Evolutionary conservation across 2,113 vertebrate species (phyloP).

Genomic region (Chionomys nivalis): DNA sequence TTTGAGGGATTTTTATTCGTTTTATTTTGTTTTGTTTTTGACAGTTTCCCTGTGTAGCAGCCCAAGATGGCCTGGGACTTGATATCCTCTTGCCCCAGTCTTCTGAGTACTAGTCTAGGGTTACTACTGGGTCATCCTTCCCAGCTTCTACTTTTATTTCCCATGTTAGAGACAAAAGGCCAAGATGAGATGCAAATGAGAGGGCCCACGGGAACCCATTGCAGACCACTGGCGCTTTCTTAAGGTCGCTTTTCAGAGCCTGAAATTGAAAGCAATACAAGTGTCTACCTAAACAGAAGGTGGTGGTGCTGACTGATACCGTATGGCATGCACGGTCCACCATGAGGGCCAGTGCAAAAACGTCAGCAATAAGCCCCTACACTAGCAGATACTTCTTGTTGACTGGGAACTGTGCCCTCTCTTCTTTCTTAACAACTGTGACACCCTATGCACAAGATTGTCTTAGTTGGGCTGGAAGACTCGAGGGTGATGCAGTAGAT

Average conservation of each 20-base stretch:
- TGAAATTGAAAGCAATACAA: background rate
- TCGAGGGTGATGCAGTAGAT: background rate
- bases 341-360: background rate
- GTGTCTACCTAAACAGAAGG: constrained; percentile 14
- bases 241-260: constrained; percentile 31
- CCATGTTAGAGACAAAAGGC: constrained; percentile 20
- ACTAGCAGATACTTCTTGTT: background rate
- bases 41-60: background rate
- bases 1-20: too few relatives aligned
- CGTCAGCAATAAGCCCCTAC: background rate
- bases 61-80: background rate
- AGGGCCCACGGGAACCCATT: background rate
- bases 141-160: constrained; percentile 35
- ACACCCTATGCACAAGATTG: background rate
- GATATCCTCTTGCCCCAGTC: background rate
- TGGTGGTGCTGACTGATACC: background rate
- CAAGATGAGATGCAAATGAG: background rate
- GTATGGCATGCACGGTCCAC: background rate
- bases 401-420: background rate
- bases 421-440: constrained; percentile 32
- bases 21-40: background rate
- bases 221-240: background rate
- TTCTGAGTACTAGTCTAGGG: background rate
- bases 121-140: background rate
- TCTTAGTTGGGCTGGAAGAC: constrained; percentile 26